Conservation (phyloP, 2,797 vertebrate genomes). For the Sparidentex hasta region DNA sequence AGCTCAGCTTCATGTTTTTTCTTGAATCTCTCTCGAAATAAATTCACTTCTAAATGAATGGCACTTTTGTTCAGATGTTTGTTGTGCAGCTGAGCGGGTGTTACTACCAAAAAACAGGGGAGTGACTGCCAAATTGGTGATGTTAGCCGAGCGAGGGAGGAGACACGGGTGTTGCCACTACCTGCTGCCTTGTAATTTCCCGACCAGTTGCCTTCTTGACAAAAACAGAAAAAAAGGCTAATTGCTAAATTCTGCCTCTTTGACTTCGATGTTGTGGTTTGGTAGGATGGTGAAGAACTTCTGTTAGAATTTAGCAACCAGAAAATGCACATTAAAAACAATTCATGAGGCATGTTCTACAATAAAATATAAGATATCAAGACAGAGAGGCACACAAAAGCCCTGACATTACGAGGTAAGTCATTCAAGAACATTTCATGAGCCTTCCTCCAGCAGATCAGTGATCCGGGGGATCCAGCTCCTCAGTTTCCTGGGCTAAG, state of each 20-base stretch:
- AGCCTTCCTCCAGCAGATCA: constrained; percentile 38
- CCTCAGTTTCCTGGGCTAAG: constrained; percentile 75
- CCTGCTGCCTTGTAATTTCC: constrained; percentile 71
- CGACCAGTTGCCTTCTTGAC: constrained; percentile 39
- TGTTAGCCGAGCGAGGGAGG: constrained; percentile 40
- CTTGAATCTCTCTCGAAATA: constrained; percentile 9
- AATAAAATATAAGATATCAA: background rate
- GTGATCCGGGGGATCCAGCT: constrained; percentile 46
- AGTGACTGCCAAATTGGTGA: constrained; percentile 42
- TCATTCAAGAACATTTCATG: constrained; percentile 45
- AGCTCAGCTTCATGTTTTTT: constrained; percentile 25
- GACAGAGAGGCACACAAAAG: background rate
- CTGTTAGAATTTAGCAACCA: background rate
- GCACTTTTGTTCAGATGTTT: constrained; percentile 7
- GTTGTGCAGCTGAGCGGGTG: constrained; percentile 24
- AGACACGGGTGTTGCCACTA: constrained; percentile 49
- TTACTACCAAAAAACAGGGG: constrained; percentile 21
- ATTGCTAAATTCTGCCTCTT: constrained; percentile 44
- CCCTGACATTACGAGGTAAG: constrained; percentile 26
- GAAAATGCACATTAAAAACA: background rate
- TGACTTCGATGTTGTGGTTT: constrained; percentile 22
- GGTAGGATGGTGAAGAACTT: constrained; percentile 5
- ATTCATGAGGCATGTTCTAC: background rate
- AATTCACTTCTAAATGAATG: background rate
- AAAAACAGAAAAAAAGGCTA: constrained; percentile 48